Conservation (phyloP, 2,113 vertebrate species). For the Megaptera novaeangliae region DNA sequence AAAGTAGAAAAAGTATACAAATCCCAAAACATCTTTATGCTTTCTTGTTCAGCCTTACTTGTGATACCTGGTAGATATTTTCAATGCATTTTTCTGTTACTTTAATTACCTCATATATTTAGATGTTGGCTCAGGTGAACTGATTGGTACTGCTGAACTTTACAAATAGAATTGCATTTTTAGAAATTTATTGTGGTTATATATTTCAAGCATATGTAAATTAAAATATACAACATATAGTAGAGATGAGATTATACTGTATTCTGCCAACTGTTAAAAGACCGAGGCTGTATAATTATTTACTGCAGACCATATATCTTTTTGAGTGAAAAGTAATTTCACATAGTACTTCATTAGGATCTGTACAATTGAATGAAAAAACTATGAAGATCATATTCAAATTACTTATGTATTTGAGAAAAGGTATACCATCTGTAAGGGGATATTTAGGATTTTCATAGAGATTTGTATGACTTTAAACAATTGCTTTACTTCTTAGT, state of each 20-base stretch:
- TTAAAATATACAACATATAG: neutral
- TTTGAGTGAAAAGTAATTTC: neutral
- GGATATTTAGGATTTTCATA: neutral
- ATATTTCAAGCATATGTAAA: neutral
- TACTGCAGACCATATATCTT: neutral
- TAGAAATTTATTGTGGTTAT: neutral
- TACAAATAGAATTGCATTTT: neutral
- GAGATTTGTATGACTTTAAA: conserved; percentile 2
- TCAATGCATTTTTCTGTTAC: neutral
- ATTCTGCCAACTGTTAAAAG: neutral
- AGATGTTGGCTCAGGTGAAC: neutral
- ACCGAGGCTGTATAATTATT: neutral
- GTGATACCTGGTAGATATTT: neutral
- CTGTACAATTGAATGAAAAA: neutral
- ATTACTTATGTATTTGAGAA: conserved; percentile 2
- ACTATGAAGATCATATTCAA: neutral
- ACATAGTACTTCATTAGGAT: neutral
- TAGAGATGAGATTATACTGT: neutral
- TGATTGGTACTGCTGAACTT: neutral
- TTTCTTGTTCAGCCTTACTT: neutral
- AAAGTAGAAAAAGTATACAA: neutral
- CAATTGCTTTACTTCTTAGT: neutral
- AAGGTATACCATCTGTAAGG: neutral
- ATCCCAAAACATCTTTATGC: neutral
- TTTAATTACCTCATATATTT: neutral